Base-by-base conservation (phyloP, 92 coral and sea anemone species). In the Siderastrea radians region DNA sequence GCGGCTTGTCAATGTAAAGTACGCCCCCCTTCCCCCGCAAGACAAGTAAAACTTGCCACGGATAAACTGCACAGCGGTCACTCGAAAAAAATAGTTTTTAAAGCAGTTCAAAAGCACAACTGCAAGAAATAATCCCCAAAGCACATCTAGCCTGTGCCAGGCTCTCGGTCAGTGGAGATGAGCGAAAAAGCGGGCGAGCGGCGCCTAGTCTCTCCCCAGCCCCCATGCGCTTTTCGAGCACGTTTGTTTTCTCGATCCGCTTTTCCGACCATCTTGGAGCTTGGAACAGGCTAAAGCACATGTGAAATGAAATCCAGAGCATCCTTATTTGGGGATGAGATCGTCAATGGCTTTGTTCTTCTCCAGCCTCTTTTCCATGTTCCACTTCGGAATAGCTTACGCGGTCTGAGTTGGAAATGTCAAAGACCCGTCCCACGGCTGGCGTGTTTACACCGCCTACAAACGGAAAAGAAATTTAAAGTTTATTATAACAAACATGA, bases 381-480 rank as follows among this genome's bases (percentile, higher is more conserved):
- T 98, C 94, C 62, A 98, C 99, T 67, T 98, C 99, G 3, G 99
- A 98, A 93, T 86, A 94, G 11, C 99, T 98, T 6, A 98, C 96
- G 11, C 99, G 98, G 74, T 98, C 99, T 43, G 98, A 92, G 91
- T 98, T 98, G 69, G 99, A 98, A 85, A 98, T 98, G 89, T 98
- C 99, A 72, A 94, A 98, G n/a, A 77, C 86, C 52, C 98, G 92
- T 4, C 99, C 99, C 3, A 98, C 98, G 8, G 99, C 99, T 17
- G 99, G 98, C n/a, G 99, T 98, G 91, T 98, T 98, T 44, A 98
- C 99, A 49, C 99, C 99, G 10, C 99, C 97, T 94, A 72, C 51
- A 60, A 84, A 10, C 12, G n/a, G 62, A 19, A 19, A 77, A 1
- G 16, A 49, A 11, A 43, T 1, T 12, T n/a, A 5, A 49, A 6